Evolutionary conservation across 2,113 vertebrate genomes (phyloP).

Genomic region (Chaetops frenatus): DNA sequence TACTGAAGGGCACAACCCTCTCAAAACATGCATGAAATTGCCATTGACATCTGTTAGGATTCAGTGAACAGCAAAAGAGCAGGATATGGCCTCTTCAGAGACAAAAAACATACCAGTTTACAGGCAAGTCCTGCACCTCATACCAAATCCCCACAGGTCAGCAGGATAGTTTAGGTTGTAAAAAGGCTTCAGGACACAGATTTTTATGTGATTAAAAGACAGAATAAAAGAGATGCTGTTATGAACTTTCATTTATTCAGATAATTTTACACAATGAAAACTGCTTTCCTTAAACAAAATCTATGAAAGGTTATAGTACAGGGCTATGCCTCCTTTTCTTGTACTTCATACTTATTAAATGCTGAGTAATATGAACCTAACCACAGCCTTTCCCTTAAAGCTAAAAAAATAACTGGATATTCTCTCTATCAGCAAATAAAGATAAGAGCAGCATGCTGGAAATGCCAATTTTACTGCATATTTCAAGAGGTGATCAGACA

Average conservation of each 20-base stretch:
- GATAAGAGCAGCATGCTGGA: constrained; percentile 76
- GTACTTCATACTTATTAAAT: not conserved
- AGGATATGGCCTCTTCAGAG: not conserved
- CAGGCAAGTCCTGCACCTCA: not conserved
- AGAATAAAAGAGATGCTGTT: not conserved
- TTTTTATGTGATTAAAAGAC: not conserved
- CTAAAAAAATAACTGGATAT: constrained; percentile 73
- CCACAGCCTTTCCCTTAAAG: constrained; percentile 55
- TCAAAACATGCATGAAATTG: not conserved
- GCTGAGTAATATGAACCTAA: constrained; percentile 55
- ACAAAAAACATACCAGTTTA: not conserved
- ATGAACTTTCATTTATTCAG: not conserved
- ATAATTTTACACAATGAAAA: not conserved
- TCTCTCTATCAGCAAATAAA: constrained; percentile 80
- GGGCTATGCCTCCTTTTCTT: not conserved
- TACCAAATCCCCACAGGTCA: not conserved
- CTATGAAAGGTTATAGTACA: not conserved
- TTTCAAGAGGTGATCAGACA: constrained; percentile 67
- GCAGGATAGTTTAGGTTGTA: not conserved
- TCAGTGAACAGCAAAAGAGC: not conserved
- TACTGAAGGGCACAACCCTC: not conserved
- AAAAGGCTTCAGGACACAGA: not conserved
- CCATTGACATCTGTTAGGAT: not conserved
- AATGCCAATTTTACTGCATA: constrained; percentile 70
- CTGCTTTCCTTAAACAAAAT: not conserved